Conservation (phyloP, 1,140 invertebrate species). For the Eupristina koningsbergeri region DNA sequence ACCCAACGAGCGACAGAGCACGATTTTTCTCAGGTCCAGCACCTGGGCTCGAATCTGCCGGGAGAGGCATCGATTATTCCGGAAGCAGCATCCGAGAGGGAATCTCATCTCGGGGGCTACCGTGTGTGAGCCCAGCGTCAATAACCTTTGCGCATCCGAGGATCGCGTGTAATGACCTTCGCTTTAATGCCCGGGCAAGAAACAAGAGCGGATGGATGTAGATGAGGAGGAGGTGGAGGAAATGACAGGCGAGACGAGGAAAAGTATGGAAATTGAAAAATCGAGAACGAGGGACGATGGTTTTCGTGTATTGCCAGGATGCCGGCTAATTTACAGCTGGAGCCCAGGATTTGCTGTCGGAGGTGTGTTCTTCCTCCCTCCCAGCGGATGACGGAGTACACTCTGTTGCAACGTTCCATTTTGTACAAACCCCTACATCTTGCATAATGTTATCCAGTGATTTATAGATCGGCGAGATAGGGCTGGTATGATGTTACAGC, state of each 20-base stretch:
- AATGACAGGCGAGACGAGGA: not conserved
- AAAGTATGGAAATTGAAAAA: slow-evolving; percentile 38
- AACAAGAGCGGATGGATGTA: not conserved
- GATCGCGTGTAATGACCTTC: slow-evolving; percentile 33
- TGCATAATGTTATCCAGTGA: slow-evolving; percentile 17
- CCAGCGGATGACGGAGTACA: not conserved
- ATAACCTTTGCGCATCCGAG: slow-evolving; percentile 33
- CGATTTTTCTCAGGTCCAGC: slow-evolving; percentile 17
- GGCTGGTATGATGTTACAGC: not conserved
- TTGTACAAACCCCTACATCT: not conserved
- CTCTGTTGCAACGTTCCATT: not conserved
- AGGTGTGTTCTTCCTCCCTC: not conserved
- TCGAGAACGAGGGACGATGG: not conserved
- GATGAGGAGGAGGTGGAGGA: not conserved
- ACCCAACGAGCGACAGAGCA: not conserved
- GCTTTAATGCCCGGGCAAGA: not conserved
- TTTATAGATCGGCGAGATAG: slow-evolving; percentile 3
- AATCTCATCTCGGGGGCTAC: not conserved
- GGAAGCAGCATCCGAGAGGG: slow-evolving; percentile 19
- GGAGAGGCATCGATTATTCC: slow-evolving; percentile 21
- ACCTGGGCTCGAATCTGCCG: slow-evolving; percentile 38
- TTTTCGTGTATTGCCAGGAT: not conserved
- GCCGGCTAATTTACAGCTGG: not conserved
- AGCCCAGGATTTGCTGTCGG: not conserved
- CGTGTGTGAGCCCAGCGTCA: slow-evolving; percentile 21